Evolutionary conservation across 2,797 vertebrate genomes (phyloP), one percentile per base, ranked within the genome.

Genomic region (Rhadinocentrus ornatus): DNA sequence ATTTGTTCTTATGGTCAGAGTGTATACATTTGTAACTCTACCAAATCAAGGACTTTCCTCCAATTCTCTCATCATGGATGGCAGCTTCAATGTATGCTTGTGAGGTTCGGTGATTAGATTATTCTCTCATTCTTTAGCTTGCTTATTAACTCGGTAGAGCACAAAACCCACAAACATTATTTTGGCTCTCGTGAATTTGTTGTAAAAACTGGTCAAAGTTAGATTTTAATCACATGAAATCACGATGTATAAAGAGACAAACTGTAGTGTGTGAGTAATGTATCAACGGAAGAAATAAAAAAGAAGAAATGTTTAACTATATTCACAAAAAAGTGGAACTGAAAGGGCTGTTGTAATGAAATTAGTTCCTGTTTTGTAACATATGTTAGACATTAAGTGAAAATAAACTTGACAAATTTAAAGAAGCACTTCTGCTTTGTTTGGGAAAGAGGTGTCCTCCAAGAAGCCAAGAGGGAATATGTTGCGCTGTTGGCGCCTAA

Each of bases 131-230:
- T 16, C 59, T 77, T 76, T 58, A 46, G 26, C 46, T 44, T 64
- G 75, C 66, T 84, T 12, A 84, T 82, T 83, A 71, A 77, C 63
- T 62, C 29, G 13, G 11, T 27, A 18, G 20, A 52, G 24, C 41
- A 2, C 5, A 58, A 27, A 3, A 1, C 50, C 2, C 27, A 34
- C 11, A 62, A 65, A 65, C 46, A 48, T 9, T 48, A 20, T 48
- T 48, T 50, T 11, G 48, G n/a, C 9, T 22, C 48, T 11, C 13
- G 7, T 34, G 32, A 34, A 34, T 11, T 37, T 37, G 2, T 39
- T 39, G 4, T 39, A 3, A 39, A 20, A 20, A 44, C 2, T 6
- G 5, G 6, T 3, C 41, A 20, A 44, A 44, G 41, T 44, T 20
- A 20, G 18, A 10, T 4, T 22, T 27, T 53, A 27, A 26, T 50